Conservation (phyloP, 2,797 vertebrate species). For the Oreochromis grahami region DNA sequence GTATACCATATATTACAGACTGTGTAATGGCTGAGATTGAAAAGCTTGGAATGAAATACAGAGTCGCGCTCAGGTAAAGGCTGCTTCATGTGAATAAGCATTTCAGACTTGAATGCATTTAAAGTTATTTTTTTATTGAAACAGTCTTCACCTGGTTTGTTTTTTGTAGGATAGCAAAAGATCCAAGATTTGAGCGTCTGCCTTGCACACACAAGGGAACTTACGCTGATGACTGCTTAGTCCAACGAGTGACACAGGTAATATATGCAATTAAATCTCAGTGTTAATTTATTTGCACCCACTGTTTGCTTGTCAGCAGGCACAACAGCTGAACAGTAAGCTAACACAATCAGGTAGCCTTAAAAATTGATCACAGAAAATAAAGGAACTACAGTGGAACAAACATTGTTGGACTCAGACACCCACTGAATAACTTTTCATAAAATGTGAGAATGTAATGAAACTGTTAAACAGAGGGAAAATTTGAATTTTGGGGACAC, state of each 20-base stretch:
- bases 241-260: constrained; percentile 97
- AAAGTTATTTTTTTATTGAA: not conserved
- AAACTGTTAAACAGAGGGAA: not conserved
- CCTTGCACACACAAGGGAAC: constrained; percentile 94
- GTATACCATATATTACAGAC: constrained; percentile 97
- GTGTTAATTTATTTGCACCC: not conserved
- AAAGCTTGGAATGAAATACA: constrained; percentile 95
- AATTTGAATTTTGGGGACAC: not conserved
- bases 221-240: constrained; percentile 97
- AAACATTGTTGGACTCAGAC: no score
- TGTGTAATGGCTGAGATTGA: constrained; percentile 99
- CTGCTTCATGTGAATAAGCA: not conserved
- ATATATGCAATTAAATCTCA: not conserved
- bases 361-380: not conserved
- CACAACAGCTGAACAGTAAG: not conserved
- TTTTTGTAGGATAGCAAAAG: constrained; percentile 88
- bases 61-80: constrained; percentile 90
- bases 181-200: constrained; percentile 92
- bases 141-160: not conserved
- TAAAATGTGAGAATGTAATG: not conserved
- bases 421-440: not conserved
- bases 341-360: not conserved
- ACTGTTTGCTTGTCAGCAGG: not conserved
- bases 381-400: not conserved
- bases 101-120: not conserved